Conservation (phyloP, 2,888 invertebrate genomes). For the Keiferia lycopersicella region DNA sequence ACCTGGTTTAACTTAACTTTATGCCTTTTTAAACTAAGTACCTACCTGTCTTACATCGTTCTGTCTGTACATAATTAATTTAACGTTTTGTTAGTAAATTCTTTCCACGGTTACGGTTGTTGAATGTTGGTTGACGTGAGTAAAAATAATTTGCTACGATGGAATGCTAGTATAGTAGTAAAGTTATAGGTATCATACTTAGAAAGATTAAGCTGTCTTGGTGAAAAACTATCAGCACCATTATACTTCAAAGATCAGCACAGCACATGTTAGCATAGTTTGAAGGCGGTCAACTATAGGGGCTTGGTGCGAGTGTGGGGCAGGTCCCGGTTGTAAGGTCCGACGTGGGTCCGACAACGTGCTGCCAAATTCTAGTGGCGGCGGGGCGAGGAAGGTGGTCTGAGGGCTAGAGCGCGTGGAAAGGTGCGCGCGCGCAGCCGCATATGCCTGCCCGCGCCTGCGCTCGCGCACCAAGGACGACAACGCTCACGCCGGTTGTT, state of each 20-base stretch:
- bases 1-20: slow-evolving; percentile 33
- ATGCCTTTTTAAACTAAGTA: not conserved
- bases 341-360: not conserved
- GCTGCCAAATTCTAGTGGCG: no score
- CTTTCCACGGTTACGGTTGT: not conserved
- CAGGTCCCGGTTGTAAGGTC: not conserved
- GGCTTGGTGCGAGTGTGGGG: not conserved
- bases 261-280: not conserved
- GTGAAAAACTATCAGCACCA: not conserved
- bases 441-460: slow-evolving; percentile 32
- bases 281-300: not conserved
- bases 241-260: no score
- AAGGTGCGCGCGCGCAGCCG: slow-evolving; percentile 66
- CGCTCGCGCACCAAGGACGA: slow-evolving; percentile 62
- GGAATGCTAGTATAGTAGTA: not conserved
- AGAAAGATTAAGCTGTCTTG: not conserved
- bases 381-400: not conserved
- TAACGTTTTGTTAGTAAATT: slow-evolving; percentile 3
- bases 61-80: slow-evolving; percentile 13
- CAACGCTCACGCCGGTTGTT: slow-evolving; percentile 70
- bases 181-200: no score
- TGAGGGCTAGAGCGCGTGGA: slow-evolving; percentile 49
- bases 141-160: not conserved
- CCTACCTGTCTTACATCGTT: not conserved
- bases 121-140: not conserved